These are phyloP conservation scores for Diploscapter pachys DNA, from an alignment of 1,140 invertebrate genomes.

Conservation along the genomic window DNA sequence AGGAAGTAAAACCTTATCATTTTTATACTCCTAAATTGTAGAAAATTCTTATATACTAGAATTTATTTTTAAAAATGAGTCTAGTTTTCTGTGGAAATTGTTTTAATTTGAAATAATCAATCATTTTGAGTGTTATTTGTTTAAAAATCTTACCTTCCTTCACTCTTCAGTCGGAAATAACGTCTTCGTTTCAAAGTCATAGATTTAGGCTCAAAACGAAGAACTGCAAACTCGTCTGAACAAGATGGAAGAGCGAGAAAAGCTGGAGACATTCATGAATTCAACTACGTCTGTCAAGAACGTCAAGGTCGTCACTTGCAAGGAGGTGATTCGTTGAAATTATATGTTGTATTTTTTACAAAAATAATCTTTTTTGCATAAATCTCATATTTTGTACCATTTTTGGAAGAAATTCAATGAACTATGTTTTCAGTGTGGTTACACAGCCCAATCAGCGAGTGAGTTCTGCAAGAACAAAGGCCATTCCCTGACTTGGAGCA, in stretches of 20 bases:
- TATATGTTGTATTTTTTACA: background rate
- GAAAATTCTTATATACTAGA: no score
- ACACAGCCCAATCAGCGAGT: constrained; percentile 15
- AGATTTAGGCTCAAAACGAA: no score
- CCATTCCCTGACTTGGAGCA: constrained; percentile 8
- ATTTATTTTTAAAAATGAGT: no score
- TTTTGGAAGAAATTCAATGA: background rate
- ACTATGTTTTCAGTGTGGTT: constrained; percentile 22
- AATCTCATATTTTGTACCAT: background rate
- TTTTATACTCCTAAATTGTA: no score
- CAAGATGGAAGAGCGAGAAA: constrained; percentile 19
- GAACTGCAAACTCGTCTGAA: background rate
- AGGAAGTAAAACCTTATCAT: no score
- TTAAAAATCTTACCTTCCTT: no score
- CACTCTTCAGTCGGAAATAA: no score
- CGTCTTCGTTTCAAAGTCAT: no score
- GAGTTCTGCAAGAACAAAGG: constrained; percentile 22
- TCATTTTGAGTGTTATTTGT: no score
- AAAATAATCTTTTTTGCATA: background rate
- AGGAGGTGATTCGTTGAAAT: background rate
- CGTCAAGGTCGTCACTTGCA: constrained; percentile 28
- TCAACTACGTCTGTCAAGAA: constrained; percentile 23
- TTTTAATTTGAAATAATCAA: no score
- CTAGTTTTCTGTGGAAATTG: no score
- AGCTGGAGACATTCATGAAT: constrained; percentile 28